Evolutionary conservation across 2,888 invertebrate species (phyloP).

Genomic region (Myathropa florea): DNA sequence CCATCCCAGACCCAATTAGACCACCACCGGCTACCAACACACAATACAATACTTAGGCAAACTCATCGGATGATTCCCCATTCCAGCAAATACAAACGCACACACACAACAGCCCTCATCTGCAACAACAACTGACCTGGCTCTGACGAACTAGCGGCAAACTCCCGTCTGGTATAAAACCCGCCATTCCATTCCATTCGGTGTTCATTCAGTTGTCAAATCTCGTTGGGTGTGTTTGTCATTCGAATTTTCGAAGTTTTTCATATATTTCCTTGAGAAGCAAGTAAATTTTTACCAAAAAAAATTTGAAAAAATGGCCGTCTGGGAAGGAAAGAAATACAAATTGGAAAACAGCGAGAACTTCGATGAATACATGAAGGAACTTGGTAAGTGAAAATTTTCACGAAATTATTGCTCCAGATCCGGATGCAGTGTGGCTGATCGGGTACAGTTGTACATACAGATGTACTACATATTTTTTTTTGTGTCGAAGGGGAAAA

Average conservation of each 20-base stretch:
- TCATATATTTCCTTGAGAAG: constrained; percentile 9
- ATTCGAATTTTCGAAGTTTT: constrained; percentile 37
- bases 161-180: constrained; percentile 52
- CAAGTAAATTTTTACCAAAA: constrained; percentile 32
- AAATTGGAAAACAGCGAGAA: constrained; percentile 89
- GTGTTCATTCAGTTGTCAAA: constrained; percentile 64
- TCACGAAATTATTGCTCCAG: neutral
- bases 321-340: constrained; percentile 87
- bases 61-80: constrained; percentile 60
- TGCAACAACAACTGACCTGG: neutral
- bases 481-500: constrained; percentile 5
- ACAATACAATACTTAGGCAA: constrained; percentile 27
- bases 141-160: constrained; percentile 13
- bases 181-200: constrained; percentile 24
- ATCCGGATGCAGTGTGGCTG: constrained; percentile 8
- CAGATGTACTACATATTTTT: neutral
- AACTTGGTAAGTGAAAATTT: constrained; percentile 85
- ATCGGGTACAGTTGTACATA: constrained; percentile 21
- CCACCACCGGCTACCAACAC: constrained; percentile 9
- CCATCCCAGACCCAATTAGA: neutral
- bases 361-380: constrained; percentile 95
- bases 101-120: neutral
- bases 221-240: constrained; percentile 39
- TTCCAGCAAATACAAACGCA: constrained; percentile 4
- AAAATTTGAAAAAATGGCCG: constrained; percentile 77